Base-by-base conservation (phyloP, 2,797 vertebrate genomes). In the Loris lydekkerianus region DNA sequence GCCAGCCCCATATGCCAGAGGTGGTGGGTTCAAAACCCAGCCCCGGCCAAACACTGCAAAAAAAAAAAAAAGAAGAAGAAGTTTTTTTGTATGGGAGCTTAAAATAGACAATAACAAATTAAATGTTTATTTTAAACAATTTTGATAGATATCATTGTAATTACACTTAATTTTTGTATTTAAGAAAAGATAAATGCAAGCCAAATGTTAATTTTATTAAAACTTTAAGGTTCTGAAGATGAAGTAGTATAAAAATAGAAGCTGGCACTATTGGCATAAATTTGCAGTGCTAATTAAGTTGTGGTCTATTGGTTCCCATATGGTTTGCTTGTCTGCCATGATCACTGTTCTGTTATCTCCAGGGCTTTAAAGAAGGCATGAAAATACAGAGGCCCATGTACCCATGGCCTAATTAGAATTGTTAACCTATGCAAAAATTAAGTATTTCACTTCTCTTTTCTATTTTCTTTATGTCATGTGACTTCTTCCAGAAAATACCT, bases 271-370 rank as follows among this genome's bases (percentile, higher is more conserved):
- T 29, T 75, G 91, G 83, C 76, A 91, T 89, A 92, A 78, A 92
- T 91, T 84, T 97, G 80, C 78, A 78, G 78, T 81, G 84, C 95
- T 96, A 95, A 97, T 97, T 96, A 96, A 86, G 76, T 65, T 96
- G 93, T 93, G 94, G 78, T 91, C 86, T 93, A 13, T 37, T 89
- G 86, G 75, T 78, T 96, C 93, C 95, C 96, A 89, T 92, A 96
- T 94, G 96, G 61, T 96, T 96, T 89, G 17, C 72, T 91, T 89
- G 83, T 70, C 84, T 96, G 60, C 80, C 73, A 70, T 56, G 91
- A 70, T 89, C 78, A 43, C 23, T 92, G 75, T 86, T 94, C 65
- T 86, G 23, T 63, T 81, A 77, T 93, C 95, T 95, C 92, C 37
- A 85, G 90, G 84, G 87, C 49, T 95, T 96, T 95, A 43, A 75